Evolutionary conservation across 2,113 vertebrate genomes (phyloP).

Genomic region (Caloenas nicobarica): DNA sequence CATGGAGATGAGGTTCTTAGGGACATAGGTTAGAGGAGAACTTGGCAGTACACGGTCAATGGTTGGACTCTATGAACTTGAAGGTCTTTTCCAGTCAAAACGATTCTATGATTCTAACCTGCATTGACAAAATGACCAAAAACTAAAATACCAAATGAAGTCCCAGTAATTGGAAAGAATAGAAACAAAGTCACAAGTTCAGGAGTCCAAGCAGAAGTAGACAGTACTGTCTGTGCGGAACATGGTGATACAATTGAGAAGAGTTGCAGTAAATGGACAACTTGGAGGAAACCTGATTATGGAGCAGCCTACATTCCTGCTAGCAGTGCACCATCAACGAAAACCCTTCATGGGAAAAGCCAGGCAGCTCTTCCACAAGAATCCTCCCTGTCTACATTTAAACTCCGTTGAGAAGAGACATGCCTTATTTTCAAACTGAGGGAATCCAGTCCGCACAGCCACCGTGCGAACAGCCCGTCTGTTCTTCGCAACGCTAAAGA

Average conservation of each 20-base stretch:
- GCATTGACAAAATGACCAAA: not conserved
- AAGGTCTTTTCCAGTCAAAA: too few species aligned
- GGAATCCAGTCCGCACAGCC: not conserved
- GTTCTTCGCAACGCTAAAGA: not conserved
- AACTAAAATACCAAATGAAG: not conserved
- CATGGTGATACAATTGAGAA: fast-evolving
- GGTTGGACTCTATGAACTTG: too few species aligned
- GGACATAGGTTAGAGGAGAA: too few species aligned
- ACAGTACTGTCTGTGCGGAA: not conserved
- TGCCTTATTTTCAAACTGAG: not conserved
- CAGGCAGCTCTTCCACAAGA: not conserved
- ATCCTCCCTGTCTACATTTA: not conserved
- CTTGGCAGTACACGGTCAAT: too few species aligned
- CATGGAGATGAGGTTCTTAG: too few species aligned
- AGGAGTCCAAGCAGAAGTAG: not conserved
- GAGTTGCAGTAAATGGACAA: not conserved
- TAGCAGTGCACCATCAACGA: not conserved
- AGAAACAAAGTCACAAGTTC: not conserved
- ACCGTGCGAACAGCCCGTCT: not conserved
- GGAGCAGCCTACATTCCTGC: not conserved
- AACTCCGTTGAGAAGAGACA: not conserved
- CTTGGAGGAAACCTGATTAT: not conserved
- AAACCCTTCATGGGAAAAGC: not conserved
- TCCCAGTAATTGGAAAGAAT: not conserved
- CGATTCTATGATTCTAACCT: not conserved